Evolutionary conservation across 2,113 vertebrate genomes (phyloP), one percentile per base, ranked within the genome.

Genomic region (Indri indri): DNA sequence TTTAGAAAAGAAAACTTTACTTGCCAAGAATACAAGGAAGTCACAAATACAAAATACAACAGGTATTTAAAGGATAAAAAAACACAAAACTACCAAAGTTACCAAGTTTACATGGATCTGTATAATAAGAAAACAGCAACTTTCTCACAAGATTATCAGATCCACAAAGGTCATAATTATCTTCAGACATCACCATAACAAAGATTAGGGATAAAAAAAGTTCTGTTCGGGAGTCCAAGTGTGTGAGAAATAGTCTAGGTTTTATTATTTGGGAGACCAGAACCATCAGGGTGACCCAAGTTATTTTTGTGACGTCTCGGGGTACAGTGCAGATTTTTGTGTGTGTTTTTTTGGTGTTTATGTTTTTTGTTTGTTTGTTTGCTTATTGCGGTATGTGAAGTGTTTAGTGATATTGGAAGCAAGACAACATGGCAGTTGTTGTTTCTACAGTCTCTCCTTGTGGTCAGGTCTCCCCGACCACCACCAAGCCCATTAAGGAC

Each of bases 291-390:
- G 25, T 80, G 25, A 95, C 32, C 30, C 32, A 34, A 61, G 23
- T 70, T 95, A 74, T 74, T 95, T 93, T 90, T 96, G 30, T 91
- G 34, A 37, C 59, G 45, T 73, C 27, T 95, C 16, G 73, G 30
- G 12, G 23, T 81, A 52, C 30, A 81, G 45, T 94, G 25, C 86
- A 32, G 59, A 47, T 68, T 74, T 57, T 59, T 86, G 27, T 32
- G 6, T 66, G 11, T 77, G 30, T 80, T 88, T 59, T 30, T 30
- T 74, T 82, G 23, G 14, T 61, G 61, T 47, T 81, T 54, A 23
- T 77, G 42, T 81, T 47, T 52, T 90, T 76, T 52, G 4, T 52
- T 52, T 17, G 16, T 54, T 54, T 54, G 4, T 54, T 54, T 54
- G 45, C 89, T 90, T 65, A 66, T 45, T 92, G 52, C 83, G 76